phyloP scores from a whole-genome alignment of 2,113 vertebrate genomes.

The Pampusana beccarii region DNA sequence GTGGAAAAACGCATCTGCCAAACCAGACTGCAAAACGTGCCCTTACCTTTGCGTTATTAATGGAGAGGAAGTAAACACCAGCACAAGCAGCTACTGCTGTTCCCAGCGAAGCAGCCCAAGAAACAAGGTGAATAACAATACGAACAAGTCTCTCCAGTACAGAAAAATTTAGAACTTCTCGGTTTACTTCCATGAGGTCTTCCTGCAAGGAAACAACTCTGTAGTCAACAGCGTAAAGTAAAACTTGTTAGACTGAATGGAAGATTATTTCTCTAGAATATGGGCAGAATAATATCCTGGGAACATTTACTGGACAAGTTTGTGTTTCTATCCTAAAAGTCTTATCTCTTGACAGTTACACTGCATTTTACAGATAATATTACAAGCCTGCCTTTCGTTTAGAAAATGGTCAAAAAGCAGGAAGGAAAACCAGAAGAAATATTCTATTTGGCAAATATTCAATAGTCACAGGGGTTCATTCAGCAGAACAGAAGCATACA shows the following conservation, averaged over 20 bases:
- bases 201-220: constrained; percentile 77
- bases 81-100: constrained; percentile 77
- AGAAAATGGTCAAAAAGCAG: background rate
- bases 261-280: background rate
- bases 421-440: background rate
- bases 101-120: constrained; percentile 82
- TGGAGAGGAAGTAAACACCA: constrained; percentile 83
- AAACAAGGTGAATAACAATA: constrained; percentile 66
- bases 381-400: background rate
- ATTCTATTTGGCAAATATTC: background rate
- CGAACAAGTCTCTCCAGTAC: constrained; percentile 62
- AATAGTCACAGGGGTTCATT: background rate
- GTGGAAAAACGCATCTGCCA: background rate
- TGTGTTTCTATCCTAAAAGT: background rate
- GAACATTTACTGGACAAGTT: background rate
- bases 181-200: constrained; percentile 78
- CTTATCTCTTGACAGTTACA: background rate
- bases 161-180: constrained; percentile 62
- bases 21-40: background rate
- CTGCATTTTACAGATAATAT: background rate
- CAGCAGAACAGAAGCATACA: background rate
- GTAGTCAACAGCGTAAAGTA: background rate
- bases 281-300: background rate
- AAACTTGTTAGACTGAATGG: background rate
- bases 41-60: constrained; percentile 78